phyloP scores from a whole-genome alignment of 2,797 vertebrate genomes.

The Betta splendens region DNA sequence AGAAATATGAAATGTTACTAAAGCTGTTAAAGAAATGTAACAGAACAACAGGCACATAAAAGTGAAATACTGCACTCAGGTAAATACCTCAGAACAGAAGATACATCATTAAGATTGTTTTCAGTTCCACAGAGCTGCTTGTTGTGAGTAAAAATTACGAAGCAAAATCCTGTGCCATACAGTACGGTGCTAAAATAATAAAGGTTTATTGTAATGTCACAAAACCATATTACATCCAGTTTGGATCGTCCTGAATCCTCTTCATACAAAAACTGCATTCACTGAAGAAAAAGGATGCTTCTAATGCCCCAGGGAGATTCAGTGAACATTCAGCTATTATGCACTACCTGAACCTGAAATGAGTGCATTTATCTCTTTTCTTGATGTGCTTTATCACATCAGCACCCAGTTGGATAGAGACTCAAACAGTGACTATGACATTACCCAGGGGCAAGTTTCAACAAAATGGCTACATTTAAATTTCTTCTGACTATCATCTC shows the following conservation, averaged over 20 bases:
- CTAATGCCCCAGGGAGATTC: conserved; percentile 18
- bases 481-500: conserved; percentile 14
- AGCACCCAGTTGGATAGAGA: conserved; percentile 25
- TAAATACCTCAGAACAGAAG: too few relatives aligned
- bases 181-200: too few relatives aligned
- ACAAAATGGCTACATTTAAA: conserved; percentile 31
- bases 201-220: background rate
- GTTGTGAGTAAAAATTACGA: too few relatives aligned
- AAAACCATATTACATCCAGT: background rate
- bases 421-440: conserved; percentile 47
- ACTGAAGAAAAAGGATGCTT: conserved; percentile 4
- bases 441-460: conserved; percentile 39
- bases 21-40: too few relatives aligned
- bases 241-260: background rate
- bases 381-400: conserved; percentile 36
- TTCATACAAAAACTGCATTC: background rate
- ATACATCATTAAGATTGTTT: too few relatives aligned
- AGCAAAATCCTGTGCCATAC: too few relatives aligned
- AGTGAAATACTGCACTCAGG: too few relatives aligned
- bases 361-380: conserved; percentile 21
- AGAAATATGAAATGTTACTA: too few relatives aligned
- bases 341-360: conserved; percentile 8
- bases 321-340: conserved; percentile 12
- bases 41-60: too few relatives aligned
- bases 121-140: too few relatives aligned